phyloP scores from a whole-genome alignment of 2,888 invertebrate species.

The Pachymerium ferrugineum region DNA sequence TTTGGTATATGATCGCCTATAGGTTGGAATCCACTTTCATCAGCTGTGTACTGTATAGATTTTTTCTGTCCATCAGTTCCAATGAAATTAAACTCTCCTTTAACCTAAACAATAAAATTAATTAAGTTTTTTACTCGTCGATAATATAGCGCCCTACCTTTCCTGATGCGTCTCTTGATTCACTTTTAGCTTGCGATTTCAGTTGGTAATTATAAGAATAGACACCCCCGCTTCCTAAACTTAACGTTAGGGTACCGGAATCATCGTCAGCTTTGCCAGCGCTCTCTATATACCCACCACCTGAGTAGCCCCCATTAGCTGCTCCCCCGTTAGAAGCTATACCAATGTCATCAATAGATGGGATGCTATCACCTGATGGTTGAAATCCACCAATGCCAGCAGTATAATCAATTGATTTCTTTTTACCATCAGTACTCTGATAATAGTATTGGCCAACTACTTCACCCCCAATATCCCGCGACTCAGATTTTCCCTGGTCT shows the following conservation, averaged over 20 bases:
- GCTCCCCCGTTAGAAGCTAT: too few relatives aligned
- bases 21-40: slow-evolving; percentile 63
- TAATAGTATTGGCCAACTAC: slow-evolving; percentile 47
- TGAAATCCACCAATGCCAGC: too few relatives aligned
- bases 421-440: too few relatives aligned
- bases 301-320: too few relatives aligned
- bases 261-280: too few relatives aligned
- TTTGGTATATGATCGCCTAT: slow-evolving; percentile 41
- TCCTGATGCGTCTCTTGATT: not conserved
- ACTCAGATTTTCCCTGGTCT: slow-evolving; percentile 22
- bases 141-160: too few relatives aligned
- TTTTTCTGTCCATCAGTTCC: slow-evolving; percentile 65
- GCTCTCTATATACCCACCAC: too few relatives aligned
- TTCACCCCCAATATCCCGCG: not conserved
- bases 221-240: not conserved
- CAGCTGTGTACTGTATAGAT: slow-evolving; percentile 62
- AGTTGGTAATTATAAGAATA: slow-evolving; percentile 20
- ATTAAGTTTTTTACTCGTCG: too few relatives aligned
- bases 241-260: not conserved
- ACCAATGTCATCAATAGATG: too few relatives aligned
- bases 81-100: slow-evolving; percentile 52
- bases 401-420: too few relatives aligned
- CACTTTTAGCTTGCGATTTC: slow-evolving; percentile 12
- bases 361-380: too few relatives aligned
- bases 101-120: slow-evolving; percentile 12